phyloP scores from a whole-genome alignment of 2,113 vertebrate species.

The Chitala chitala region DNA sequence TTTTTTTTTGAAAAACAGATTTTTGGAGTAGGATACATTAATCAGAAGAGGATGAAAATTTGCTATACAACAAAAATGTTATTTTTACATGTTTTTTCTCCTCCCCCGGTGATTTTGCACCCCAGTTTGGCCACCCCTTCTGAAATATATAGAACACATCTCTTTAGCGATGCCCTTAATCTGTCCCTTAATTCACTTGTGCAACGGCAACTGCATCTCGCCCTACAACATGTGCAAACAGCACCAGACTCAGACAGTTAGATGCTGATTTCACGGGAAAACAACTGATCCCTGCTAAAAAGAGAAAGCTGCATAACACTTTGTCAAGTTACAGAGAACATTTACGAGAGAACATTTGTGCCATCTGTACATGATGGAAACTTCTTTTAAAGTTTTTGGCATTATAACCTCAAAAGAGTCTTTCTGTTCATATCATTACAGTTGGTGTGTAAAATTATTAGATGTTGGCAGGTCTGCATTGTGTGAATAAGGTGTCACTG shows the following conservation, averaged over 20 bases:
- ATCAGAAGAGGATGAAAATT: too few relatives aligned
- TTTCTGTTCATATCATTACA: slow-evolving; percentile 5
- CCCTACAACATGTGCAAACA: background rate
- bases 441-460: background rate
- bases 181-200: too few relatives aligned
- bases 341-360: background rate
- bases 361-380: slow-evolving; percentile 17
- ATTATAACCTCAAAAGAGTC: slow-evolving; percentile 4
- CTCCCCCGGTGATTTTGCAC: too few relatives aligned
- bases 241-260: background rate
- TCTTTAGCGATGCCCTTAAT: too few relatives aligned
- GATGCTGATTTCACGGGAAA: background rate
- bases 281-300: background rate
- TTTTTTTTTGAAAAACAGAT: too few relatives aligned
- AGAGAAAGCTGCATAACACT: slow-evolving; percentile 1
- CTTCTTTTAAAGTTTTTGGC: too few relatives aligned
- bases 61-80: too few relatives aligned
- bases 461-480: background rate
- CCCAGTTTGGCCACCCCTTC: too few relatives aligned
- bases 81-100: too few relatives aligned
- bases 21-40: too few relatives aligned
- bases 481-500: slow-evolving; percentile 5
- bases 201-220: background rate
- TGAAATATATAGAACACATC: too few relatives aligned
- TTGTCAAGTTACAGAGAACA: slow-evolving; percentile 7